Evolutionary conservation across 2,797 vertebrate species (phyloP), one percentile per base, ranked within the genome.

Genomic region (Dryobates pubescens): DNA sequence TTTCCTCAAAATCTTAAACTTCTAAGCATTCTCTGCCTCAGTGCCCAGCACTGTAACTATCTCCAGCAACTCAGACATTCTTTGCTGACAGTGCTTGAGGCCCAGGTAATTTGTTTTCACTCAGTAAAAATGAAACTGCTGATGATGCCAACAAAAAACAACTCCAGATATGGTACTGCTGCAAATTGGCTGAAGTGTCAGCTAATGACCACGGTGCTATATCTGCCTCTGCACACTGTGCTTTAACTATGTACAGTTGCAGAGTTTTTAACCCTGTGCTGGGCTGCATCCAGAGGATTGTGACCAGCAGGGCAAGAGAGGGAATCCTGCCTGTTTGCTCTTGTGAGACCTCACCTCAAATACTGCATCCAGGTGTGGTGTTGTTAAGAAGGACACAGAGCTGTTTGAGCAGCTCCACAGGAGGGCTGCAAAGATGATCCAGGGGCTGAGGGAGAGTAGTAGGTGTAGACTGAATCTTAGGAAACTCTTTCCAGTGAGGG

Each of bases 41-140:
- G 45, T 26, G 49, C 69, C 56, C 51, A 51, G 41, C 62, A 36
- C 75, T 2, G 3, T 36, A 32, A 30, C 57, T 57, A 2, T 30
- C 29, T 36, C 17, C 27, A 53, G 79, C 2, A 3, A n/a, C 49
- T 43, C 22, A 3, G 17, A 4, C 2, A 0, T 57, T 22, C 18
- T 36, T 51, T 43, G 56, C 2, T 62, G 64, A 30, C 45, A 12
- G 0, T 17, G 49, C 43, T 27, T 61, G 26, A n/a, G 65, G 71
- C 41, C 67, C 47, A 43, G 56, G 22, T 41, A 30, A 59, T 26
- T 56, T 71, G 26, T 41, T 81, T 49, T 82, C 29, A 12, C 30
- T 41, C 11, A 12, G 27, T 41, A 53, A 54, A 64, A 64, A 34
- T 20, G 49, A 49, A 83, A 10, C 26, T 13, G 24, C 7, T 14